Percentiles rank a stretch among this genome's conserved stretches.
phyloP scores from a whole-genome alignment of 2,113 vertebrate genomes.

The Malurus cyaneus region DNA sequence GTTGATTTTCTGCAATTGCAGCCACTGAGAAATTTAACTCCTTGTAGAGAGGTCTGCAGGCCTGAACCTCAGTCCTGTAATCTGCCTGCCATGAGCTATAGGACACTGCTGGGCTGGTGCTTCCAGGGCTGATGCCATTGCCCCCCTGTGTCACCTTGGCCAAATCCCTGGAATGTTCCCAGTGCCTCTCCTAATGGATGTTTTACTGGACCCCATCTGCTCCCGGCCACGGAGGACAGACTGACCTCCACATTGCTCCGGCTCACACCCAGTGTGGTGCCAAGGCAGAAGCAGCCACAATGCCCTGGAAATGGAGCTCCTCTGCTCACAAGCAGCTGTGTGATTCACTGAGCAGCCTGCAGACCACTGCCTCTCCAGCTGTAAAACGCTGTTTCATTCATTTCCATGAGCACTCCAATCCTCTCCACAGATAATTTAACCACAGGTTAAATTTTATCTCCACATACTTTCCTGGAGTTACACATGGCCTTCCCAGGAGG shows the following conservation, averaged over 20 bases:
- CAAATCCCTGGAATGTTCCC: neutral
- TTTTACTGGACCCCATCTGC: neutral
- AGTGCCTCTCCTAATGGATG: neutral
- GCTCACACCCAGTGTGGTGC: neutral
- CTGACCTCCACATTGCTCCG: accelerated
- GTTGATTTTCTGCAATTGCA: neutral
- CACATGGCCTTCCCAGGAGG: neutral
- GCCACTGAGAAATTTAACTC: neutral
- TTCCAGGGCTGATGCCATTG: neutral
- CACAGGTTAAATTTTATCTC: slow-evolving; percentile 27
- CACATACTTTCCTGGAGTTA: neutral
- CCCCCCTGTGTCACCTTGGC: neutral
- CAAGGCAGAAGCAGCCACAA: neutral
- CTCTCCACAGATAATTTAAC: slow-evolving; percentile 8
- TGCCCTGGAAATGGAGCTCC: neutral
- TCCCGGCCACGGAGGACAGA: neutral
- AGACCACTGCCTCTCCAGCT: neutral
- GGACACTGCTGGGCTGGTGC: neutral
- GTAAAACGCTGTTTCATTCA: neutral
- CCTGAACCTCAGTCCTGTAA: neutral
- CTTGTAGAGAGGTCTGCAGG: neutral
- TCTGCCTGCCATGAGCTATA: neutral
- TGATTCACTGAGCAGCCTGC: neutral
- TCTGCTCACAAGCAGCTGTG: neutral
- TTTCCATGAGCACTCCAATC: neutral